A percentile compares a stretch with the other conserved stretches of the same genome.
Evolutionary conservation across 2,113 vertebrate genomes (phyloP).

Genomic region (Embiotoca jacksoni): DNA sequence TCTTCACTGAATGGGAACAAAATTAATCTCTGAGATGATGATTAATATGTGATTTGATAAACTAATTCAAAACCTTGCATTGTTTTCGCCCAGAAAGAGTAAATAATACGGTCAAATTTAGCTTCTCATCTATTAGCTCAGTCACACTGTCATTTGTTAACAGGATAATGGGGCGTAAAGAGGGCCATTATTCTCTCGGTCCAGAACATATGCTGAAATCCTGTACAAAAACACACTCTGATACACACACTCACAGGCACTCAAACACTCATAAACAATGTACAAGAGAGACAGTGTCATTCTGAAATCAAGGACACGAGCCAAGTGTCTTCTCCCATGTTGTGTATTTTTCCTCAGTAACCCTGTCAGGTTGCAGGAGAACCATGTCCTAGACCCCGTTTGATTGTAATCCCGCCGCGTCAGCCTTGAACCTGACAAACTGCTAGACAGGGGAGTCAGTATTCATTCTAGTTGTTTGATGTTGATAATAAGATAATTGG

Average conservation of each 20-base stretch:
- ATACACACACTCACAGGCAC: slow-evolving; percentile 30
- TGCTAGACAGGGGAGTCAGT: slow-evolving; percentile 64
- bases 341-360: slow-evolving; percentile 32
- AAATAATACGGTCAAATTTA: slow-evolving; percentile 79
- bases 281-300: slow-evolving; percentile 32
- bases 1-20: slow-evolving; percentile 26
- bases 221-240: slow-evolving; percentile 48
- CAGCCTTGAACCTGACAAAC: slow-evolving; percentile 67
- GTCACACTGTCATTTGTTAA: slow-evolving; percentile 82
- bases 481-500: slow-evolving; percentile 84
- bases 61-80: slow-evolving; percentile 66
- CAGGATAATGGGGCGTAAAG: slow-evolving; percentile 85
- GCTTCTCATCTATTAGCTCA: slow-evolving; percentile 76
- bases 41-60: slow-evolving; percentile 76
- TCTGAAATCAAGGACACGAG: slow-evolving; percentile 50
- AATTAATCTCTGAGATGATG: slow-evolving; percentile 41
- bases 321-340: slow-evolving; percentile 8
- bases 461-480: slow-evolving; percentile 67
- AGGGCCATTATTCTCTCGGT: slow-evolving; percentile 81
- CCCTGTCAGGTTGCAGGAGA: slow-evolving; percentile 30
- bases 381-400: slow-evolving; percentile 60
- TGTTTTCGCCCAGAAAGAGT: slow-evolving; percentile 68
- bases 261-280: slow-evolving; percentile 31
- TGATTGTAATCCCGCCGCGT: slow-evolving; percentile 67
- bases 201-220: slow-evolving; percentile 81